Evolutionary conservation across 30 jellyfish, hydroid and myxozoan species (phyloP), one percentile per base, ranked within the genome.

Genomic region (Clytia hemisphaerica): DNA sequence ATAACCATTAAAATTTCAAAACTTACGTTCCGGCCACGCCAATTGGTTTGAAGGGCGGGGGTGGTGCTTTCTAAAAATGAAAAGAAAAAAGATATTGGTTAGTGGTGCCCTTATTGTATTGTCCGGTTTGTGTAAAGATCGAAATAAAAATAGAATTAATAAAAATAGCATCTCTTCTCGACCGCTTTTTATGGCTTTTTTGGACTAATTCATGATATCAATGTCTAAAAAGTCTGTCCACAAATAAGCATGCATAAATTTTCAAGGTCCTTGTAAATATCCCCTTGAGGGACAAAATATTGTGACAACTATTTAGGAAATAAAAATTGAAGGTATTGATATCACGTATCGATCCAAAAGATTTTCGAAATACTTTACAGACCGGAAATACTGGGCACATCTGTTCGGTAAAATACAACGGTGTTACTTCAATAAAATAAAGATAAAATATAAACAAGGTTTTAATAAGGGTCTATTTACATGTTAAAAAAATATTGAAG

Each of bases 341-440:
- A n/a, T n/a, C n/a, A n/a, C n/a, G n/a, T n/a, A n/a, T n/a, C n/a
- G n/a, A n/a, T n/a, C n/a, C n/a, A n/a, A n/a, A n/a, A n/a, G n/a
- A 26, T 25, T 67, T 45, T 16, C 14, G 64, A 60, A 19, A 60
- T 18, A 14, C 45, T 67, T 9, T 14, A 81, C 78, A 75, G 76
- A 63, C 94, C 76, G 89, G 94, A 82, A 82, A 82, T 73, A 82
- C 94, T 59, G 77, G 94, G 94, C 94, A 82, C 94, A 71, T 79
- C 73, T 40, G 73, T 0, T 37, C 22, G 35, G 67, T 50, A 67
- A 36, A n/a, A n/a, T n/a, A n/a, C n/a, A n/a, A n/a, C n/a, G n/a
- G n/a, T n/a, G n/a, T n/a, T n/a, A n/a, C n/a, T n/a, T n/a, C n/a
- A n/a, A n/a, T n/a, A n/a, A n/a, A n/a, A n/a, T n/a, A n/a, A n/a